Base-by-base conservation (phyloP, 2,797 vertebrate species). In the Rhodeus uyekii region DNA sequence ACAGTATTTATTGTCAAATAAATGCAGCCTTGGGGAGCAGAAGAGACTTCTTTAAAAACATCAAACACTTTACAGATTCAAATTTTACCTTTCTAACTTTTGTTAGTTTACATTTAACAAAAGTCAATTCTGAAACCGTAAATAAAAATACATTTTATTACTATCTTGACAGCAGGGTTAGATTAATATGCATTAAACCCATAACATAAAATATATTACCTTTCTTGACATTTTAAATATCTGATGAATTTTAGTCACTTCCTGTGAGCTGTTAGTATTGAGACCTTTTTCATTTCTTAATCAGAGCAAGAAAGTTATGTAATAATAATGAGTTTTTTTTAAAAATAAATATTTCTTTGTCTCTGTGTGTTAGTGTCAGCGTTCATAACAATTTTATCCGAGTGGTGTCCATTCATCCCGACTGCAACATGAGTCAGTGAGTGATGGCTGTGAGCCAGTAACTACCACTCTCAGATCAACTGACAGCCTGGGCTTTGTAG, bases 371-470 rank as follows among this genome's bases (percentile, higher is more conserved):
- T 36, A 18, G 29, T 48, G 61, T 77, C 12, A 8, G 53, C 4
- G 0, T 78, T 29, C 24, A 22, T 24, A 44, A 22, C 22, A 4
- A 8, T 42, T 80, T 42, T 55, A 50, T 38, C 44, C 32, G 19
- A 68, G 24, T 50, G 8, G 12, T 53, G 4, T 68, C 32, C 14
- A 38, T 83, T 42, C 60, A 81, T 64, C 29, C 78, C 64, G 29
- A 32, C 13, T 75, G 53, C 36, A 80, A 71, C 42, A 18, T 36
- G 64, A 79, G 69, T 55, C 34, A 36, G 50, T 27, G 42, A 18
- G 50, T 22, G 16, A 46, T 74, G 73, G 64, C 81, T 27, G 5
- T 64, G 42, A 83, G 81, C 44, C 77, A 83, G 39, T 34, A 58
- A 65, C 32, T 67, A 69, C 27, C 36, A 27, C 53, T 79, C 24